Evolutionary conservation across 2,113 vertebrate genomes (phyloP), one percentile per base, ranked within the genome.

Genomic region (Elachura formosa): DNA sequence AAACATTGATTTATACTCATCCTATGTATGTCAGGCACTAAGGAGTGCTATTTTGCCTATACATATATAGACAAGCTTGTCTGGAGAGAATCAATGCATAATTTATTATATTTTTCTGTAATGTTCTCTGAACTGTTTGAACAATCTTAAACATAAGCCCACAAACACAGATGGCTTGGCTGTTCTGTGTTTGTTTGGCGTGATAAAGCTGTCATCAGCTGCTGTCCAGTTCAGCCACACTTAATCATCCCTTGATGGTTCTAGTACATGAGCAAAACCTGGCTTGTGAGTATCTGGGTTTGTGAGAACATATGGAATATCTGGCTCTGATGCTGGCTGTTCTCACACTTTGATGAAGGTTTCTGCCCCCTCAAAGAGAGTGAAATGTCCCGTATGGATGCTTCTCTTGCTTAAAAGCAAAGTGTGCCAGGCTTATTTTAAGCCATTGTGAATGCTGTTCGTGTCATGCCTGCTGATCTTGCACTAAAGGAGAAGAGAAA

Each of bases 151-250:
- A 55, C 24, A 69, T 45, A 82, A 64, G 86, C 58, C 85, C 17
- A 76, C 58, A 92, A 89, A 91, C 78, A 93, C 95, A 96, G 96
- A 96, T 96, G 95, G 88, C 72, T 87, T 95, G 59, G 33, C 75
- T 90, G 71, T 77, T 94, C 88, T 92, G 58, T 72, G 93, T 94
- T 81, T 78, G 63, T 83, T 94, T 95, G 88, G 90, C 17, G 0
- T 52, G 63, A 88, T 88, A 63, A 92, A 94, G 82, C 88, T 92
- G 54, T 61, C 90, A 85, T 87, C 88, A 90, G 85, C 85, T 94
- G 84, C 75, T 76, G 41, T 69, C 49, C 90, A 49, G 66, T 85
- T 95, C 82, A 91, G 71, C 84, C 75, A 73, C 90, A 54, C 82
- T 91, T 95, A 66, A 88, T 91, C 87, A 94, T 90, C 67, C 82